Conservation (phyloP, 2,888 invertebrate genomes). For the Drosophila pegasa region DNA sequence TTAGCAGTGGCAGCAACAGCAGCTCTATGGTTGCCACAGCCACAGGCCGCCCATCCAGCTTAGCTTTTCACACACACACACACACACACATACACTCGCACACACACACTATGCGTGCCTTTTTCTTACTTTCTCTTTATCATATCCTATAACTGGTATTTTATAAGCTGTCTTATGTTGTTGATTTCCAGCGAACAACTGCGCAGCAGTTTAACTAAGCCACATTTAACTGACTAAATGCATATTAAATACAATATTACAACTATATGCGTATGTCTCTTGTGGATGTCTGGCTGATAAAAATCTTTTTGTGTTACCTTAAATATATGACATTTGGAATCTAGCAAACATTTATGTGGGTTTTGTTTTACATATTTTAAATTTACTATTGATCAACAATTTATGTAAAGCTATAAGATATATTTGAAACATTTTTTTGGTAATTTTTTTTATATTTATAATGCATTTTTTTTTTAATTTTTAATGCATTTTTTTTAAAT, state of each 20-base stretch:
- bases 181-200: conserved; percentile 11
- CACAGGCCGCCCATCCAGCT: conserved; percentile 33
- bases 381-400: no score
- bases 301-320: neutral
- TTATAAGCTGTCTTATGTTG: conserved; percentile 31
- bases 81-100: conserved; percentile 9
- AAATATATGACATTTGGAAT: neutral
- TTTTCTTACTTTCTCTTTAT: conserved; percentile 16
- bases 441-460: no score
- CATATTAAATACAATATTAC: neutral
- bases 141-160: conserved; percentile 43
- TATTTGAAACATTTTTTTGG: no score
- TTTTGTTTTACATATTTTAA: no score
- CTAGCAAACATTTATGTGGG: no score
- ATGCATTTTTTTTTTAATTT: no score
- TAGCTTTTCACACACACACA: conserved; percentile 16
- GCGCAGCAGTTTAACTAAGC: conserved; percentile 16
- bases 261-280: neutral
- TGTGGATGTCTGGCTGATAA: neutral
- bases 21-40: conserved; percentile 34
- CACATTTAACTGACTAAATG: conserved; percentile 10
- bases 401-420: no score
- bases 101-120: conserved; percentile 1
- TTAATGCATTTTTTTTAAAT: no score
- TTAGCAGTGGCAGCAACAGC: conserved; percentile 18